Conservation (phyloP, 2,797 vertebrate species). For the Iguana delicatissima region DNA sequence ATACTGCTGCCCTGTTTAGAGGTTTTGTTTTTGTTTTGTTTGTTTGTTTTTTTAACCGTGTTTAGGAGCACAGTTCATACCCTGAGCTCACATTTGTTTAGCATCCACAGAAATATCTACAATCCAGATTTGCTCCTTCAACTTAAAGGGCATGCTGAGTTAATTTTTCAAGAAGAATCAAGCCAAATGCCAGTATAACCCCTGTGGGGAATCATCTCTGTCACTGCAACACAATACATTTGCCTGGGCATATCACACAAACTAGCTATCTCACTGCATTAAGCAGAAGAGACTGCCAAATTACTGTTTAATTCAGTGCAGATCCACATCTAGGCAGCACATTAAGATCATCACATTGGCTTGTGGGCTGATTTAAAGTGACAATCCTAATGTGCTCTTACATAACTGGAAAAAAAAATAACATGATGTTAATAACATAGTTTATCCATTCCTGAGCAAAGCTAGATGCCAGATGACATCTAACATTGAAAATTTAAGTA, state of each 20-base stretch:
- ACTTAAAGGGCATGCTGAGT: constrained; percentile 30
- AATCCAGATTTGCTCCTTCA: constrained; percentile 57
- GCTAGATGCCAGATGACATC: constrained; percentile 62
- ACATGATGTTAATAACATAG: constrained; percentile 70
- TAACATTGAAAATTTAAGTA: constrained; percentile 46
- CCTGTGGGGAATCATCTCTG: constrained; percentile 58
- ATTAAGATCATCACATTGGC: constrained; percentile 63
- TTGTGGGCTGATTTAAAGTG: constrained; percentile 69
- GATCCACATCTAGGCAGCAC: constrained; percentile 61
- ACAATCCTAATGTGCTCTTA: constrained; percentile 70
- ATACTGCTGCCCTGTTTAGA: not conserved
- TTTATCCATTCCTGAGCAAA: constrained; percentile 66
- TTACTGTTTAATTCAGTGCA: constrained; percentile 72
- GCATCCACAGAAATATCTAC: constrained; percentile 44
- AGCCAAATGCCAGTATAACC: constrained; percentile 57
- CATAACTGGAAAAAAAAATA: constrained; percentile 63
- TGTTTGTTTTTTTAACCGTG: no score
- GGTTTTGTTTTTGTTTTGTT: not conserved
- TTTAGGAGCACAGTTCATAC: not conserved
- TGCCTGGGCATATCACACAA: constrained; percentile 56
- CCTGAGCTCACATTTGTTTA: constrained; percentile 18
- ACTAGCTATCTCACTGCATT: constrained; percentile 59
- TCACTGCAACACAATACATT: constrained; percentile 58
- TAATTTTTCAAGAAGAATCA: constrained; percentile 62
- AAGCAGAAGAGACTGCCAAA: constrained; percentile 67